These are phyloP conservation scores for Chrysotoxum bicinctum DNA, from an alignment of 2,888 invertebrate species.

Conservation along the genomic window DNA sequence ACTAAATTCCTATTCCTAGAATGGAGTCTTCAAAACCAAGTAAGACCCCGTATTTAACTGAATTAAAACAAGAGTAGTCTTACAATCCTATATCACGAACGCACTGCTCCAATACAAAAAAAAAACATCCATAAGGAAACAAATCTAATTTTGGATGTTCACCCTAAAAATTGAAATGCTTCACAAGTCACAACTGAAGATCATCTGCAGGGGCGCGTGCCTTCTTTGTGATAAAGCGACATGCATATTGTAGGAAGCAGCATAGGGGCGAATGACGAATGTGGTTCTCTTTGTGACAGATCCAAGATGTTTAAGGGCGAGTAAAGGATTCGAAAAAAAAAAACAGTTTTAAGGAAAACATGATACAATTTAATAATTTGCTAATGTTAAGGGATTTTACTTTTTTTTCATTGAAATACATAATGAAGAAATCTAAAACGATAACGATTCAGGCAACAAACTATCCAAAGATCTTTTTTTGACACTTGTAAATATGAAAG, in stretches of 20 bases:
- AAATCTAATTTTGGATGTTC: conserved; percentile 56
- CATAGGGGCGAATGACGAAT: conserved; percentile 22
- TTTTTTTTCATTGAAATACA: too few relatives aligned
- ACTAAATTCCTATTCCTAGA: conserved; percentile 40
- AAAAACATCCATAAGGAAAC: conserved; percentile 10
- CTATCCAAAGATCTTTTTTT: too few relatives aligned
- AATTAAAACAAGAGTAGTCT: neutral
- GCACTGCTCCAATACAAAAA: conserved; percentile 13
- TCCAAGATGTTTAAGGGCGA: neutral
- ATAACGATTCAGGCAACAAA: too few relatives aligned
- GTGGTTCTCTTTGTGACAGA: neutral
- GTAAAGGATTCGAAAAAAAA: neutral
- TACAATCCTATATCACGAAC: conserved; percentile 37
- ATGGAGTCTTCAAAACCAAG: neutral
- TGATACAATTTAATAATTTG: too few relatives aligned
- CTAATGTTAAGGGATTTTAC: too few relatives aligned
- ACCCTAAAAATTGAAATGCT: conserved; percentile 37
- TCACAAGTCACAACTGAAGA: conserved; percentile 42
- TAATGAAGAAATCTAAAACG: too few relatives aligned
- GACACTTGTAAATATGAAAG: too few relatives aligned
- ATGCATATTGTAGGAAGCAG: neutral
- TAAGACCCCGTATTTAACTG: neutral
- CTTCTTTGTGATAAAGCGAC: conserved; percentile 41
- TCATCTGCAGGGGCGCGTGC: conserved; percentile 45
- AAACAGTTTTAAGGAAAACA: too few relatives aligned